Base-by-base conservation (phyloP, 2,888 invertebrate species). In the Aradus depressus region DNA sequence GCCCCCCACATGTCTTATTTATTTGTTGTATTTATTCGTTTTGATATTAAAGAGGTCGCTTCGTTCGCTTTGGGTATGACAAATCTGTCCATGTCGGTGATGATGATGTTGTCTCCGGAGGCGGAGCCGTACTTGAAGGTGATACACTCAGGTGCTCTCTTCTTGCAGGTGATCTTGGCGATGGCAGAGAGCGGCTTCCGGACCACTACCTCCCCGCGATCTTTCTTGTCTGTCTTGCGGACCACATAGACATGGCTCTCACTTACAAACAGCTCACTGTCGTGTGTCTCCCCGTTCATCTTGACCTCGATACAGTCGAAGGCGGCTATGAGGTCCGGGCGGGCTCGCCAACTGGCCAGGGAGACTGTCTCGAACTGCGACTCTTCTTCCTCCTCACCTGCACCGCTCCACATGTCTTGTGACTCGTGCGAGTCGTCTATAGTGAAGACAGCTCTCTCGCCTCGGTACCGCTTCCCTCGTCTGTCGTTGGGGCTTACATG, bases 91-190 rank as follows among this genome's bases (percentile, higher is more conserved):
- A 90, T 85, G 67, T 92, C 92, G 1, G 81, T 85, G 53, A 92
- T 85, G 53, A 83, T 73, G 31, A 88, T 71, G 37, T 79, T 78
- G 62, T 86, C 84, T 42, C 84, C 87, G 65, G 87, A 82, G 2
- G 52, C 42, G 51, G 81, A 76, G 3, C 95, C 93, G 67, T 96
- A 96, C 67, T 93, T 92, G 68, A 98, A 96, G 1, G 97, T 97
- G 56, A 98, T 93, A 61, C 97, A 72, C 69, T 97, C 92, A 0
- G 96, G 95, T 66, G 90, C 86, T 51, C 85, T 80, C 67, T 93
- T 93, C 67, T 93, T 91, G 10, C 95, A 93, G 1, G 97, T 97
- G 56, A 98, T 98, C 72, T 91, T 93, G 6, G 96, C 89, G 61
- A 98, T 90, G 44, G 88, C 86, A 2, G 89, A 84, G 48, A 98